Conservation (phyloP, 2,797 vertebrate species). For the Mus minutoides region DNA sequence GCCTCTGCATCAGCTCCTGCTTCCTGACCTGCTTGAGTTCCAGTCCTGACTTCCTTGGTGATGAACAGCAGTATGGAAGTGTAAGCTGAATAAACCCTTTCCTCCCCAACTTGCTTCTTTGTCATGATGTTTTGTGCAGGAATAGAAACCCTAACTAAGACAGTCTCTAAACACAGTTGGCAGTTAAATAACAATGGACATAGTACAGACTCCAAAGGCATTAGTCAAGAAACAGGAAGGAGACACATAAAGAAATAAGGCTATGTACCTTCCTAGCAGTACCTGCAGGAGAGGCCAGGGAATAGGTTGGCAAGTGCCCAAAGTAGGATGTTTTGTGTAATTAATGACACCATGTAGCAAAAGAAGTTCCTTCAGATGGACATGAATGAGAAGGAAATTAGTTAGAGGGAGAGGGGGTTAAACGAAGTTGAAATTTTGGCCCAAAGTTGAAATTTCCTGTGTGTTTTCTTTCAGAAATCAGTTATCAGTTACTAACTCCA, state of each 20-base stretch:
- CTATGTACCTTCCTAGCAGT: conserved; percentile 79
- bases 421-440: conserved; percentile 34
- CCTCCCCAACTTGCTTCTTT: too few species aligned
- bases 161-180: conserved; percentile 88
- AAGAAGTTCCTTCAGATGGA: conserved; percentile 25
- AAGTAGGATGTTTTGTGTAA: conserved; percentile 72
- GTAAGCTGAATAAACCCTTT: too few species aligned
- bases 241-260: conserved; percentile 84
- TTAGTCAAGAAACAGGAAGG: conserved; percentile 83
- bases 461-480: conserved; percentile 52
- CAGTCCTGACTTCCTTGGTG: too few species aligned
- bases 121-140: too few species aligned
- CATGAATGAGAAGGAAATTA: conserved; percentile 41
- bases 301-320: conserved; percentile 63
- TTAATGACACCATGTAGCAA: conserved; percentile 60
- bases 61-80: too few species aligned
- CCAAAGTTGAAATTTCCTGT: background rate
- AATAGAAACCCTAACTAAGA: too few species aligned
- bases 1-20: too few species aligned
- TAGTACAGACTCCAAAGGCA: conserved; percentile 81
- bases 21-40: too few species aligned
- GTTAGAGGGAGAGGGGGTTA: background rate
- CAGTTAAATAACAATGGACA: conserved; percentile 88
- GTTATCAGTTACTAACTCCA: conserved; percentile 9
- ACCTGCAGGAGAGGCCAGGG: conserved; percentile 81